Conservation (phyloP, 2,113 vertebrate genomes). For the Glaucomys volans region DNA sequence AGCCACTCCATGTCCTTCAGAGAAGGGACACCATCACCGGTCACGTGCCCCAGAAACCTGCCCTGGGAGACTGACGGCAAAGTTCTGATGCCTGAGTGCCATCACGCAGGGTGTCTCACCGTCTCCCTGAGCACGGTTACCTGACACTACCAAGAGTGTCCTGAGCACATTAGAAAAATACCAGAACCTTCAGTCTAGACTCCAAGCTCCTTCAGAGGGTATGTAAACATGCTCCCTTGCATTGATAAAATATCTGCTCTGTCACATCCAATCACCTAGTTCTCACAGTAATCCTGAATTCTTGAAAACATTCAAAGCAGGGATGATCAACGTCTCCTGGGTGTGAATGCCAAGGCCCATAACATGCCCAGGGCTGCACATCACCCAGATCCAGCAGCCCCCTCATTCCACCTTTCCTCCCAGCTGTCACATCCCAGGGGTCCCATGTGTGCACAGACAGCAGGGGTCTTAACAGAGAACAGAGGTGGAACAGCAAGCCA, state of each 20-base stretch:
- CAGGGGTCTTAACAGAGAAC: not conserved
- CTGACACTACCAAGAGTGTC: not conserved
- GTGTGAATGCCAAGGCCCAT: not conserved
- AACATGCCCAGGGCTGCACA: no score
- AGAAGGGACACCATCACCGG: rapidly evolving
- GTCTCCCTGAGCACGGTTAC: not conserved
- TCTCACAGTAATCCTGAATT: not conserved
- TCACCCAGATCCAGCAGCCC: not conserved
- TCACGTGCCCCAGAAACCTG: not conserved
- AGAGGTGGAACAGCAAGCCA: not conserved
- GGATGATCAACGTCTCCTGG: no score
- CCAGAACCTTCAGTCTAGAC: no score
- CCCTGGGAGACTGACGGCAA: not conserved
- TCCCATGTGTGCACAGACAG: rapidly evolving
- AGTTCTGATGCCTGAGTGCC: no score
- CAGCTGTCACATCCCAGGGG: rapidly evolving
- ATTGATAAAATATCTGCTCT: not conserved
- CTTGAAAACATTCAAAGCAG: no score
- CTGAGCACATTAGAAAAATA: not conserved
- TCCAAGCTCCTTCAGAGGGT: no score
- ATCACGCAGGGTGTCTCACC: no score
- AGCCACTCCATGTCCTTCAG: no score
- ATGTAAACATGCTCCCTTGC: not conserved
- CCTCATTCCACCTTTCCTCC: no score
- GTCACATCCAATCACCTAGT: not conserved